Evolutionary conservation across 2,797 vertebrate genomes (phyloP).

Genomic region (Bovichtus diacanthus): DNA sequence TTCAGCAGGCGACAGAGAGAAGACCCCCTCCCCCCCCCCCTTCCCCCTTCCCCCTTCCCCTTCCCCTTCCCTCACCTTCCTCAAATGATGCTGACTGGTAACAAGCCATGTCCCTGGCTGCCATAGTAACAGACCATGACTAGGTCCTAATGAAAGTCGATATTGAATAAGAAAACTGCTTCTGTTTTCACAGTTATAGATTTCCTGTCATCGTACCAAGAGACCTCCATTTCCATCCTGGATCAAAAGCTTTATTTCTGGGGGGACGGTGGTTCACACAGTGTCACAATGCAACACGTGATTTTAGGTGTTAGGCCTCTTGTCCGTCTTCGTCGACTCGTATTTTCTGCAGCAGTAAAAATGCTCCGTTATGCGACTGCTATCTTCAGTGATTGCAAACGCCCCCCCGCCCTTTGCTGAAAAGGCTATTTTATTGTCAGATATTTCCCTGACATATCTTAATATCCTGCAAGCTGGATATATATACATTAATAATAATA

Average conservation of each 20-base stretch:
- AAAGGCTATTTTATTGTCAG: slow-evolving; percentile 10
- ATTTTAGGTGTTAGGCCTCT: not conserved
- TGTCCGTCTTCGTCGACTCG: not conserved
- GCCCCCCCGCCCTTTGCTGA: not conserved
- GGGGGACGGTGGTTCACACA: not conserved
- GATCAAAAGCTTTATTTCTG: not conserved
- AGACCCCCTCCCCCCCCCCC: not conserved
- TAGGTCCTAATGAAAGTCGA: slow-evolving; percentile 49
- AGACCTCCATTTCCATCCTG: slow-evolving; percentile 1
- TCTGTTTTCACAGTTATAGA: slow-evolving; percentile 26
- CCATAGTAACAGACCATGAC: slow-evolving; percentile 63
- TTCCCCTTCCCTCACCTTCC: slow-evolving; percentile 15
- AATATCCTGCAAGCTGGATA: not conserved
- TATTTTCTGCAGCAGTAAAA: slow-evolving; percentile 5
- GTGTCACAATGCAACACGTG: not conserved
- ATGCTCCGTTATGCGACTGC: not conserved
- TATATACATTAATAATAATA: too few species aligned
- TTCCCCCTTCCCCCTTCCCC: not conserved
- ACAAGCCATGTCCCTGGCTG: slow-evolving; percentile 49
- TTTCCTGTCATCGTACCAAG: slow-evolving; percentile 4
- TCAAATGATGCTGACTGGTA: slow-evolving; percentile 45
- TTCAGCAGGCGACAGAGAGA: slow-evolving; percentile 10
- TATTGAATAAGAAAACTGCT: slow-evolving; percentile 40
- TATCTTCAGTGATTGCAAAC: not conserved
- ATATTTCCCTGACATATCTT: not conserved